Evolutionary conservation across 2,888 invertebrate genomes (phyloP).

Genomic region (Trissolcus brochymenae): DNA sequence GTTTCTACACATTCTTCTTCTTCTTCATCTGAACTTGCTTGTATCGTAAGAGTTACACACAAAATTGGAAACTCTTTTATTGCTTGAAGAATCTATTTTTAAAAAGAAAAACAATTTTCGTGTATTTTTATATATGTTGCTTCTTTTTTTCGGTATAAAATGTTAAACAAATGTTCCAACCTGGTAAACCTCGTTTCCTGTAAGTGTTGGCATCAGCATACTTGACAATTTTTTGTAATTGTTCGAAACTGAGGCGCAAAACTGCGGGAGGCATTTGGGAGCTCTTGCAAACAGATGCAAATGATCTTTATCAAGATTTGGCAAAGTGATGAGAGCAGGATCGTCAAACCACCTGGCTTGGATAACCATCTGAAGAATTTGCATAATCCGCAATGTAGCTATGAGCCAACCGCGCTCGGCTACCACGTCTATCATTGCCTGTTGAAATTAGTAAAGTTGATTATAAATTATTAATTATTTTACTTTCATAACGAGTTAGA

Average conservation of each 20-base stretch:
- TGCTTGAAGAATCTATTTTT: constrained; percentile 69
- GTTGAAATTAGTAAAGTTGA: not conserved
- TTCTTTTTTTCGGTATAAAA: not conserved
- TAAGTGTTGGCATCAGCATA: constrained; percentile 82
- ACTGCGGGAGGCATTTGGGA: constrained; percentile 78
- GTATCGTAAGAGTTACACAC: constrained; percentile 64
- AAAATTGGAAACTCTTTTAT: constrained; percentile 72
- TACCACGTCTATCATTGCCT: constrained; percentile 97
- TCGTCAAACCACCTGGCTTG: constrained; percentile 93
- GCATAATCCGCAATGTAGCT: constrained; percentile 86
- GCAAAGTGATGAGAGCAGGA: constrained; percentile 85
- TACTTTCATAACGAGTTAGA: too few species aligned
- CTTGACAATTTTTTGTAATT: constrained; percentile 81
- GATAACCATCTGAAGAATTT: constrained; percentile 91
- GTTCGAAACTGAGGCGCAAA: constrained; percentile 78
- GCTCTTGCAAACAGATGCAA: constrained; percentile 78
- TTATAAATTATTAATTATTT: not conserved
- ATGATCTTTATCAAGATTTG: constrained; percentile 83
- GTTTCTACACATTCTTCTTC: constrained; percentile 32
- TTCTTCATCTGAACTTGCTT: constrained; percentile 58
- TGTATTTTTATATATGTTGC: not conserved
- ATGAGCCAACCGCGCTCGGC: constrained; percentile 94
- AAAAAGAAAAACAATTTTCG: not conserved
- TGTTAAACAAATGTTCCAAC: constrained; percentile 73
- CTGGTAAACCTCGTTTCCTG: constrained; percentile 83